Evolutionary conservation across 2,888 invertebrate species (phyloP).

Genomic region (Teleogryllus oceanicus): DNA sequence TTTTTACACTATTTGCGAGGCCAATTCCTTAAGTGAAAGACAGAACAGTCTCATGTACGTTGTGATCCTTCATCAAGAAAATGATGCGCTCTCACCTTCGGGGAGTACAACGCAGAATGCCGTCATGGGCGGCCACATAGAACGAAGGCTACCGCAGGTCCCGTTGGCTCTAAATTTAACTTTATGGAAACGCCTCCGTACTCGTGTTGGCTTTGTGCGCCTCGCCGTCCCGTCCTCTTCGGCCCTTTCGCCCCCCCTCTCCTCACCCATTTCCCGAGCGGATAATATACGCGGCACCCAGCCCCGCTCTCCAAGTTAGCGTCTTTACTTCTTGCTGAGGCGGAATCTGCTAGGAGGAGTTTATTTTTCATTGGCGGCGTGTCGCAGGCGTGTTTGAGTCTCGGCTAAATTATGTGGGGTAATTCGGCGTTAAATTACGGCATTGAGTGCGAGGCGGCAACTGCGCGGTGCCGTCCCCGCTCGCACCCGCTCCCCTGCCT

Average conservation of each 20-base stretch:
- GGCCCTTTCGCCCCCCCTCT: background rate
- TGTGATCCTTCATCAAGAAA: no score
- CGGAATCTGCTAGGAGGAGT: background rate
- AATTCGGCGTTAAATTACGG: conserved; percentile 34
- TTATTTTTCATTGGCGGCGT: conserved; percentile 3
- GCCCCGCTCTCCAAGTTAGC: background rate
- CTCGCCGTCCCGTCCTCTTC: background rate
- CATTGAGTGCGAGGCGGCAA: conserved; percentile 19
- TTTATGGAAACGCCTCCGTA: background rate
- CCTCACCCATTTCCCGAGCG: background rate
- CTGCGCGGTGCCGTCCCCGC: background rate
- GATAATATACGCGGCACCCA: background rate
- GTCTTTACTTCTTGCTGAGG: background rate
- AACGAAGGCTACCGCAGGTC: no score
- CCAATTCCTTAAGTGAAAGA: no score
- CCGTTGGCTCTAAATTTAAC: background rate
- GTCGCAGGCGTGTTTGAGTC: background rate
- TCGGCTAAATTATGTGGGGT: conserved; percentile 31
- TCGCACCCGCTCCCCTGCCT: background rate
- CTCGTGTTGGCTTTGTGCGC: background rate
- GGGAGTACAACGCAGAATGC: no score
- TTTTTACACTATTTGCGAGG: no score
- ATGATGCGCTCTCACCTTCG: no score
- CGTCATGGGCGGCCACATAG: no score
- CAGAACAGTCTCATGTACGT: no score